phyloP scores from a whole-genome alignment of 2,888 invertebrate genomes.

The Hofmannophila pseudospretella region DNA sequence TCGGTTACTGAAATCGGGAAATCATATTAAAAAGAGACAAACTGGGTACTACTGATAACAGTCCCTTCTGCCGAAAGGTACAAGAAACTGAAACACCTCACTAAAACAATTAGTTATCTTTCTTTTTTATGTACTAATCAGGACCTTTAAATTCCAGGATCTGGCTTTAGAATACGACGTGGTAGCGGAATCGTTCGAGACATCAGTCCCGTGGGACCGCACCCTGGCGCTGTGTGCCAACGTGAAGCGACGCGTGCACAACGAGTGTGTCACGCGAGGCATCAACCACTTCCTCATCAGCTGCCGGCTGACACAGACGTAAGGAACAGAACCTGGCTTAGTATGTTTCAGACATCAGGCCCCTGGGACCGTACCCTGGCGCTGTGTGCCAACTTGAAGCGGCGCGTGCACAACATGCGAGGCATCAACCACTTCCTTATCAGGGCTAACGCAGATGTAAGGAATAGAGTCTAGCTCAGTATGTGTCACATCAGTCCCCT shows the following conservation, averaged over 20 bases:
- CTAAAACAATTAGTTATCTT: too few species aligned
- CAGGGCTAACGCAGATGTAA: slow-evolving; percentile 94
- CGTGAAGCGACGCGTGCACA: slow-evolving; percentile 88
- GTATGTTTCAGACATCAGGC: slow-evolving; percentile 98
- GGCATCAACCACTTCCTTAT: slow-evolving; percentile 81
- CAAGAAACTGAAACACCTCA: too few species aligned
- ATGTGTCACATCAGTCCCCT: slow-evolving; percentile 99
- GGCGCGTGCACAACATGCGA: slow-evolving; percentile 78
- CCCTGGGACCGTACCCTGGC: slow-evolving; percentile 94
- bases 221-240: slow-evolving; percentile 89
- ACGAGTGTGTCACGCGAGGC: slow-evolving; percentile 78
- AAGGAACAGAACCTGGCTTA: slow-evolving; percentile 93
- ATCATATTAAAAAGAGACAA: too few species aligned
- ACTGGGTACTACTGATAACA: too few species aligned
- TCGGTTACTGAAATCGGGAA: too few species aligned
- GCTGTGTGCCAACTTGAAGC: slow-evolving; percentile 94
- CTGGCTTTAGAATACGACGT: slow-evolving; percentile 91
- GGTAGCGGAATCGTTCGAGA: slow-evolving; percentile 98
- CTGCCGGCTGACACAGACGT: slow-evolving; percentile 94
- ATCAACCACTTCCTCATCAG: slow-evolving; percentile 83
- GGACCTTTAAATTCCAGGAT: slow-evolving; percentile 87
- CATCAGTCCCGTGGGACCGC: slow-evolving; percentile 98
- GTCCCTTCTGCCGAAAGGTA: too few species aligned
- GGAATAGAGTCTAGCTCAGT: slow-evolving; percentile 94
- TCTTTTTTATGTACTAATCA: too few species aligned